A percentile compares a stretch with the other conserved stretches of the same genome.
These are phyloP conservation scores for Lepidotrigona ventralis DNA, from an alignment of 1,140 invertebrate species.

Conservation along the genomic window DNA sequence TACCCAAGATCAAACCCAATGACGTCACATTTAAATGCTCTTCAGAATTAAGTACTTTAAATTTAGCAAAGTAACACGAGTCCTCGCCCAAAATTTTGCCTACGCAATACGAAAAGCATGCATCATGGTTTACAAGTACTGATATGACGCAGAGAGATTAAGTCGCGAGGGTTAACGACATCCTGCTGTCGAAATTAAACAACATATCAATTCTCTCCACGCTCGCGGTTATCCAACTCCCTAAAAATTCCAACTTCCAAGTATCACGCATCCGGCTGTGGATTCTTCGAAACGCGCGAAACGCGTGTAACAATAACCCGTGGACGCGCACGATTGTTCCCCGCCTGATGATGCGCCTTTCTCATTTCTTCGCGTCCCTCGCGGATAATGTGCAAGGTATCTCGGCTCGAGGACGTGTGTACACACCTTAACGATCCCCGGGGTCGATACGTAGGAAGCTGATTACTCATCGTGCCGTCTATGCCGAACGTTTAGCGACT, in stretches of 20 bases:
- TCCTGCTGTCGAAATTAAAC: too few species aligned
- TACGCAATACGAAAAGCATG: too few species aligned
- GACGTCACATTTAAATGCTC: too few species aligned
- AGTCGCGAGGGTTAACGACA: too few species aligned
- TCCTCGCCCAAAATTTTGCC: too few species aligned
- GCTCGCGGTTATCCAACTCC: too few species aligned
- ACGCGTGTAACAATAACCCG: not conserved
- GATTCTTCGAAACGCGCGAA: not conserved
- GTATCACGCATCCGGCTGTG: not conserved
- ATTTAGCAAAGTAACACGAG: too few species aligned
- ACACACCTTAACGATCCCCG: slow-evolving; percentile 53
- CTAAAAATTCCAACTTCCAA: not conserved
- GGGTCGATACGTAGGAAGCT: slow-evolving; percentile 58
- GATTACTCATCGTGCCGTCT: slow-evolving; percentile 66
- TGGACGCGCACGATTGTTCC: not conserved
- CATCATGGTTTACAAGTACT: too few species aligned
- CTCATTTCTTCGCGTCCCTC: not conserved
- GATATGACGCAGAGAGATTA: too few species aligned
- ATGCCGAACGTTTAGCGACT: slow-evolving; percentile 59
- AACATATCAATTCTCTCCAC: too few species aligned
- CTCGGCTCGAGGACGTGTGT: slow-evolving; percentile 15
- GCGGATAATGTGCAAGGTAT: slow-evolving; percentile 21
- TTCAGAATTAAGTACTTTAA: too few species aligned
- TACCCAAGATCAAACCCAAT: too few species aligned
- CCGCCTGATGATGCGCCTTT: not conserved